Percentiles rank a stretch among this genome's conserved stretches.
Conservation (phyloP, 2,797 vertebrate species). For the Peromyscus nudipes region DNA sequence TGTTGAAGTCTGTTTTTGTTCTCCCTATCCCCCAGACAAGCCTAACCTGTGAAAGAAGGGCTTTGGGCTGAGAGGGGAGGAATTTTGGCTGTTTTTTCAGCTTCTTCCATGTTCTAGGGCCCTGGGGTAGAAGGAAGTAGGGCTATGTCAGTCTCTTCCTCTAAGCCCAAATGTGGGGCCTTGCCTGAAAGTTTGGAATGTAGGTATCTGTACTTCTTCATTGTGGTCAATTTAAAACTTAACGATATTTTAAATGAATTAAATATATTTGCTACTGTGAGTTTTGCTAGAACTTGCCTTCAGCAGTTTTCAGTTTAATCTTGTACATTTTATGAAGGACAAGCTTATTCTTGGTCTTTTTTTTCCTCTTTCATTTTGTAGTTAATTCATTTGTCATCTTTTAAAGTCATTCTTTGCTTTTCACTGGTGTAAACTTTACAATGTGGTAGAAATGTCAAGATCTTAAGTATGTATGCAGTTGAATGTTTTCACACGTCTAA, state of each 20-base stretch:
- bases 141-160: neutral
- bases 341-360: neutral
- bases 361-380: neutral
- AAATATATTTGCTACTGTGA: conserved; percentile 12
- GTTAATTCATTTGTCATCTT: conserved; percentile 13
- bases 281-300: neutral
- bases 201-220: neutral
- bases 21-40: neutral
- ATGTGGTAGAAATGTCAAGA: neutral
- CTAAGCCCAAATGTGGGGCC: neutral
- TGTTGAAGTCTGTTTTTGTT: neutral
- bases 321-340: neutral
- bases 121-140: neutral
- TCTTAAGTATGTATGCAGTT: neutral
- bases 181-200: neutral
- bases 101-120: neutral
- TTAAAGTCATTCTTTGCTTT: neutral
- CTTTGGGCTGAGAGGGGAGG: neutral
- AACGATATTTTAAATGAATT: conserved; percentile 26
- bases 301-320: neutral
- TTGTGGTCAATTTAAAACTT: neutral
- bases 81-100: neutral
- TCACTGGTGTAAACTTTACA: neutral
- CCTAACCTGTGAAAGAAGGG: neutral
- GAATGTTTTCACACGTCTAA: conserved; percentile 27